phyloP scores from a whole-genome alignment of 2,888 invertebrate genomes.

The Catocala sponsa region DNA sequence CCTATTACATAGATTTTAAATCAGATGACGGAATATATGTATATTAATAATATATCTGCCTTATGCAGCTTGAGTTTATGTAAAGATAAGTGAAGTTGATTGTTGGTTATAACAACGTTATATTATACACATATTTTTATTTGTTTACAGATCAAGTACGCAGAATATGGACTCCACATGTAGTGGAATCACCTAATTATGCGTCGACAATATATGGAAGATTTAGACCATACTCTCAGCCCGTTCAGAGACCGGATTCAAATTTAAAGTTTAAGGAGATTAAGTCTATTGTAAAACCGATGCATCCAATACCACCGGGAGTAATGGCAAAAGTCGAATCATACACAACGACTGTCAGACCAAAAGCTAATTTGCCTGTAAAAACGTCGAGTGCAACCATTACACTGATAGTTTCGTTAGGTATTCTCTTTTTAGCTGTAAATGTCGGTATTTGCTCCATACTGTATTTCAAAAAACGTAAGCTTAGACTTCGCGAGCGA shows the following conservation, averaged over 20 bases:
- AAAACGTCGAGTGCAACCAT: conserved; percentile 89
- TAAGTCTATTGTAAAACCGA: conserved; percentile 76
- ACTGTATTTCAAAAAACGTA: conserved; percentile 90
- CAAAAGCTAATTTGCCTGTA: conserved; percentile 68
- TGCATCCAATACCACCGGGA: conserved; percentile 67
- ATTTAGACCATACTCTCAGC: conserved; percentile 64
- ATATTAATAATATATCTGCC: too few relatives aligned
- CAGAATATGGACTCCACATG: conserved; percentile 68
- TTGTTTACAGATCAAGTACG: conserved; percentile 66
- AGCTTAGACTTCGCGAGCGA: conserved; percentile 84
- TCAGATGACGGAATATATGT: too few relatives aligned
- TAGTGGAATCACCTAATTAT: conserved; percentile 59
- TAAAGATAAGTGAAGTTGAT: too few relatives aligned
- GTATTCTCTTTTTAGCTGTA: conserved; percentile 91
- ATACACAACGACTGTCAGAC: conserved; percentile 64
- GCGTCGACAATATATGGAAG: conserved; percentile 69
- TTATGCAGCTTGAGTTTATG: too few relatives aligned
- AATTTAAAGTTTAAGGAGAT: conserved; percentile 75
- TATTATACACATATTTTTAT: too few relatives aligned
- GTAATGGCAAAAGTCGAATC: conserved; percentile 68
- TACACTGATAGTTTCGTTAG: conserved; percentile 89
- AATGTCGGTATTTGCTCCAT: conserved; percentile 91
- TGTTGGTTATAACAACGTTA: too few relatives aligned
- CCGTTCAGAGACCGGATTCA: conserved; percentile 62
- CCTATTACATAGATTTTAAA: too few relatives aligned